Conservation (phyloP, 2,113 vertebrate genomes). For the Aphyosemion australe region DNA sequence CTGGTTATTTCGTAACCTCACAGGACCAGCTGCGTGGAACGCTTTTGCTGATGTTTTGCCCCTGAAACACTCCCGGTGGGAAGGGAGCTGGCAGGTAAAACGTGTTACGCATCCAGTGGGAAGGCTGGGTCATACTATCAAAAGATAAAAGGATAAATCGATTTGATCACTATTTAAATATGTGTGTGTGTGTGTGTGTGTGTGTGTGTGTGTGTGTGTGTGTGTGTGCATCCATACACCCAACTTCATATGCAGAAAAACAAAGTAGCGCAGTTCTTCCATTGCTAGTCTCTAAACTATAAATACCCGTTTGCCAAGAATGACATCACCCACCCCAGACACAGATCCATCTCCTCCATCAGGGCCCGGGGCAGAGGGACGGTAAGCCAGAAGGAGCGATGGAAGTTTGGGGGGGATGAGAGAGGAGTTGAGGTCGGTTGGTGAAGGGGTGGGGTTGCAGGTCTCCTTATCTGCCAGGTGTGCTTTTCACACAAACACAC, state of each 20-base stretch:
- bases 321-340: constrained; percentile 71
- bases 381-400: constrained; percentile 31
- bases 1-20: no score
- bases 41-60: no score
- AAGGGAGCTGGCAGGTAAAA: no score
- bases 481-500: constrained; percentile 57
- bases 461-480: constrained; percentile 68
- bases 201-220: no score
- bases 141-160: no score
- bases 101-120: no score
- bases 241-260: constrained; percentile 34
- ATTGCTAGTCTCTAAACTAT: constrained; percentile 51
- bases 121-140: no score
- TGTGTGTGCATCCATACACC: not conserved
- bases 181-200: no score
- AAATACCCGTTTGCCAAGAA: constrained; percentile 50
- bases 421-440: constrained; percentile 16
- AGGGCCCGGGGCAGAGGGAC: constrained; percentile 28
- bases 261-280: constrained; percentile 25
- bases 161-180: no score
- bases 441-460: constrained; percentile 53
- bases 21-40: no score
- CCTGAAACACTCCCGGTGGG: no score
- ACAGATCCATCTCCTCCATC: constrained; percentile 64
- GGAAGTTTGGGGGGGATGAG: constrained; percentile 4